Evolutionary conservation across 1,140 invertebrate species (phyloP).

Genomic region (Diorhabda sublineata): DNA sequence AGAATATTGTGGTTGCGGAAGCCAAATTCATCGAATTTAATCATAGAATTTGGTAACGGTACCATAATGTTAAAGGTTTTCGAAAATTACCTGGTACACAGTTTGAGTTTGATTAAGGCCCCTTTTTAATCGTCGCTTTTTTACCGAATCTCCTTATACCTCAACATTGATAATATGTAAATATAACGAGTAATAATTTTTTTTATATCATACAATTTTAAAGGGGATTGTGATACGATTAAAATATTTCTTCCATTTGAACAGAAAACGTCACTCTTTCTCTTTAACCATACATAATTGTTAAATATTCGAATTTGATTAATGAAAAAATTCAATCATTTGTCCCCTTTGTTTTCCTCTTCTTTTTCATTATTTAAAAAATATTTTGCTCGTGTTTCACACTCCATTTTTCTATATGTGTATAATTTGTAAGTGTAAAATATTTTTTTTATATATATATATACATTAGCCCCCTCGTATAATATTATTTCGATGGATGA

Average conservation of each 20-base stretch:
- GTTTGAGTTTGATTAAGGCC: too few relatives aligned
- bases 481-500: constrained; percentile 5
- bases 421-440: constrained; percentile 12
- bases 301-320: not conserved
- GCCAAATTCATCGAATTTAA: too few relatives aligned
- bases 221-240: not conserved
- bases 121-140: too few relatives aligned
- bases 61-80: too few relatives aligned
- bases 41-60: too few relatives aligned
- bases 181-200: too few relatives aligned
- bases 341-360: not conserved
- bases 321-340: not conserved
- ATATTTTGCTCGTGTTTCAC: not conserved
- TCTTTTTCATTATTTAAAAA: not conserved
- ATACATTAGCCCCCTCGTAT: constrained; percentile 6
- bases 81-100: too few relatives aligned
- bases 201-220: too few relatives aligned
- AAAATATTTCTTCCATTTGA: not conserved
- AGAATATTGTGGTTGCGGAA: too few relatives aligned
- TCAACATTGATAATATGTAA: too few relatives aligned
- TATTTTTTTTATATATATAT: not conserved
- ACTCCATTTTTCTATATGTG: constrained; percentile 7
- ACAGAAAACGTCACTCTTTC: not conserved
- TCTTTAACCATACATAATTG: not conserved
- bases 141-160: too few relatives aligned